Conservation (phyloP, 1,140 invertebrate species). For the Papilio machaon region DNA sequence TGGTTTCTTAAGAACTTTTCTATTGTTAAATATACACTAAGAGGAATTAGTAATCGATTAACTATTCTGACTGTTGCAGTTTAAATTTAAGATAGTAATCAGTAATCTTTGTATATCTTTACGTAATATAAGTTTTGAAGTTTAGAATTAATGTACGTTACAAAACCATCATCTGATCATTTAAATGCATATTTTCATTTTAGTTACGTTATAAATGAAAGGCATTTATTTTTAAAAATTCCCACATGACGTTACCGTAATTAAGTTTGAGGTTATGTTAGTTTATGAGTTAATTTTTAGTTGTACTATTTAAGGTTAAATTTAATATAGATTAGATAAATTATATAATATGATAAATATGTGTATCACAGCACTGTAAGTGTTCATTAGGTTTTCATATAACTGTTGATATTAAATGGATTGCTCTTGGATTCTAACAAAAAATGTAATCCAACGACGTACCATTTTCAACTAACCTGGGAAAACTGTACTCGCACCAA, state of each 20-base stretch:
- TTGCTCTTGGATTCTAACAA: conserved; percentile 5
- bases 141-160: background rate
- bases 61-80: no score
- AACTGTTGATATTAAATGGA: background rate
- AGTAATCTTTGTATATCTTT: no score
- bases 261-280: background rate
- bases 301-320: background rate
- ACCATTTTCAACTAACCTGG: conserved; percentile 13
- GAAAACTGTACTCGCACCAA: conserved; percentile 7
- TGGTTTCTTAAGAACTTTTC: no score
- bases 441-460: background rate
- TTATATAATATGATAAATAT: background rate
- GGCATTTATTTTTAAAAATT: conserved; percentile 36
- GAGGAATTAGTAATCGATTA: no score
- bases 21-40: no score
- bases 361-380: background rate
- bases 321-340: background rate
- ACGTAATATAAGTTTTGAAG: background rate
- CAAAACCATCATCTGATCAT: conserved; percentile 22
- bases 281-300: conserved; percentile 9
- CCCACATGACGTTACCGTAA: conserved; percentile 27
- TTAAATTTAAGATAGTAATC: no score
- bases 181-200: conserved; percentile 25
- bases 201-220: background rate
- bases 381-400: background rate